These are phyloP conservation scores for Hozukius guyotensis DNA, from an alignment of 2,797 vertebrate species.

Conservation along the genomic window DNA sequence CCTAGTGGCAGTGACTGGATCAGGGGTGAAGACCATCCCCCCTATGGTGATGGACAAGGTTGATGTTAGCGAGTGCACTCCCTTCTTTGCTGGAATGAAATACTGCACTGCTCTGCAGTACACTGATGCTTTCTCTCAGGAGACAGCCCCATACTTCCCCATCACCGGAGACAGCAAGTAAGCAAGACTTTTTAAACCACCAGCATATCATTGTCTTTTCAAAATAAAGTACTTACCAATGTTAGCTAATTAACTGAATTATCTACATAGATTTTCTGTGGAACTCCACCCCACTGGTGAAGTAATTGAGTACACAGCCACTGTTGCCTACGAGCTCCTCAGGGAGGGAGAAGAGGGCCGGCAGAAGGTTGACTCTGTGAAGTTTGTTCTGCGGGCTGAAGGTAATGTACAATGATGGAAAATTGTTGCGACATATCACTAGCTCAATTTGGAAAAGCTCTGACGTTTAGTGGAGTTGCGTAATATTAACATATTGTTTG, in stretches of 20 bases:
- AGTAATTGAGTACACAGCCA: slow-evolving; percentile 88
- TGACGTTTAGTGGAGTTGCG: background rate
- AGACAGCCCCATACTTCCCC: slow-evolving; percentile 86
- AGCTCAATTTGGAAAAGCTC: background rate
- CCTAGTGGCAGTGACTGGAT: slow-evolving; percentile 83
- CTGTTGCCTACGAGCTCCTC: slow-evolving; percentile 81
- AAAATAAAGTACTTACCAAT: background rate
- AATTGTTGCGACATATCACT: background rate
- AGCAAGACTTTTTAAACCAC: slow-evolving; percentile 33
- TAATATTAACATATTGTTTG: slow-evolving; percentile 4
- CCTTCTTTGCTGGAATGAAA: slow-evolving; percentile 86
- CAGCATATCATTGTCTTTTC: background rate
- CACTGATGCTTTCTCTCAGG: slow-evolving; percentile 78
- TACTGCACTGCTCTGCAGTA: slow-evolving; percentile 84
- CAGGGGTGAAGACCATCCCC: slow-evolving; percentile 80
- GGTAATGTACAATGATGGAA: slow-evolving; percentile 71
- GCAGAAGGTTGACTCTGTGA: slow-evolving; percentile 85
- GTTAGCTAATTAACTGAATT: background rate
- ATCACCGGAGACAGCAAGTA: slow-evolving; percentile 90
- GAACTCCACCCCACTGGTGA: slow-evolving; percentile 88
- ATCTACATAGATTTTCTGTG: slow-evolving; percentile 82
- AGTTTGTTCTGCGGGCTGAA: slow-evolving; percentile 86
- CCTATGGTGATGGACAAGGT: slow-evolving; percentile 74
- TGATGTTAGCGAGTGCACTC: slow-evolving; percentile 79
- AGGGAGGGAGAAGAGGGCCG: slow-evolving; percentile 75